Evolutionary conservation across 2,797 vertebrate species (phyloP).

Genomic region (Garrulus glandarius): DNA sequence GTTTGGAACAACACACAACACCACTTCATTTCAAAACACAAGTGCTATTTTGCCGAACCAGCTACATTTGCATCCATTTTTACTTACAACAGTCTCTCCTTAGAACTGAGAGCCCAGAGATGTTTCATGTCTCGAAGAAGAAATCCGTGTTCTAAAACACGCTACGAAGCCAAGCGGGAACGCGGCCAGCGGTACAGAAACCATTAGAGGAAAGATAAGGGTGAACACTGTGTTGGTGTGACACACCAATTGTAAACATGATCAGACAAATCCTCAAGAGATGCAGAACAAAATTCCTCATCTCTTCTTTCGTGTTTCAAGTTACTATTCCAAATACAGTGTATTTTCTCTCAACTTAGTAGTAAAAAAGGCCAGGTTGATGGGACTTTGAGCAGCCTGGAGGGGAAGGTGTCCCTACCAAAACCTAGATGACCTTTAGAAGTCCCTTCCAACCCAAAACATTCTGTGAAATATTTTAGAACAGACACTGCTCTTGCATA

Average conservation of each 20-base stretch:
- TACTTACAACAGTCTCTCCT: background rate
- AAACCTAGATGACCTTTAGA: background rate
- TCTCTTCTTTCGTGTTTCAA: background rate
- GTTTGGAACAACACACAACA: background rate
- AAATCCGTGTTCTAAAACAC: background rate
- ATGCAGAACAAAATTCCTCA: background rate
- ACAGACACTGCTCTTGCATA: background rate
- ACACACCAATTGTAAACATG: background rate
- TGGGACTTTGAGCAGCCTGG: background rate
- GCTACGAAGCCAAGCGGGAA: background rate
- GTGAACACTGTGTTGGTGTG: background rate
- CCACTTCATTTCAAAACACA: background rate
- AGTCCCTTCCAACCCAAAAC: background rate
- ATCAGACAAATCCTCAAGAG: background rate
- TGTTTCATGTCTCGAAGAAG: background rate
- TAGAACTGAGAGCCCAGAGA: background rate
- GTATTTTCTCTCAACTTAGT: background rate
- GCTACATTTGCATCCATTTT: background rate
- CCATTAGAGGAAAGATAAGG: background rate
- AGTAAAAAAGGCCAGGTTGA: background rate
- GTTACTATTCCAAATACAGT: fast-evolving
- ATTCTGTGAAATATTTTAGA: background rate
- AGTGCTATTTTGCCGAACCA: background rate
- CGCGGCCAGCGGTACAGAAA: background rate
- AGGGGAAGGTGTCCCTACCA: background rate